A percentile compares a stretch with the other conserved stretches of the same genome.
These are phyloP conservation scores for Holothuria leucospilota DNA, from an alignment of 53 echinoderm and acorn worm genomes.

Conservation along the genomic window DNA sequence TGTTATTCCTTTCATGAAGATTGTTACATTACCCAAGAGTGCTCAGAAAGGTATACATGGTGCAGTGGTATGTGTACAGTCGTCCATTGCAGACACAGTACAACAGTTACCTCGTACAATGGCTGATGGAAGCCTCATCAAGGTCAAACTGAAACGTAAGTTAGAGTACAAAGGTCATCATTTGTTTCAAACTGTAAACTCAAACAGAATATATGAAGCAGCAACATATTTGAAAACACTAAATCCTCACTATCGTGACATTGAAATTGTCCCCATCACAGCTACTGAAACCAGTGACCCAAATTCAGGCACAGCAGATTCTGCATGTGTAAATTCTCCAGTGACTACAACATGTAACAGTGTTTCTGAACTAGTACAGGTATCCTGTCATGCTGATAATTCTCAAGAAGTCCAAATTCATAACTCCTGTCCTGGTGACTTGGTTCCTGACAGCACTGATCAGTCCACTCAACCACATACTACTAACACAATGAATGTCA, in stretches of 20 bases:
- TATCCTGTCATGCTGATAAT: neutral
- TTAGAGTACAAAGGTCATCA: slow-evolving; percentile 19
- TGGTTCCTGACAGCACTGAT: neutral
- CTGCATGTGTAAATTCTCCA: neutral
- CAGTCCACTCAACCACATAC: neutral
- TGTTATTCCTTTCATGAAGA: slow-evolving; percentile 70
- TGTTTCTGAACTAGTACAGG: neutral
- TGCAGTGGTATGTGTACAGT: slow-evolving; percentile 58
- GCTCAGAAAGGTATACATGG: slow-evolving; percentile 61
- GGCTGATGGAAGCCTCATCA: slow-evolving; percentile 51
- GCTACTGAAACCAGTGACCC: too few relatives aligned
- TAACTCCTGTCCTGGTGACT: neutral
- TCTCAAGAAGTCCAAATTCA: neutral
- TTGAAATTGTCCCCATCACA: neutral
- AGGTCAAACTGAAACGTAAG: too few relatives aligned
- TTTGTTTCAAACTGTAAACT: neutral
- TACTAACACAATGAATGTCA: neutral
- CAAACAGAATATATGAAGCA: neutral
- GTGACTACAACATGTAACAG: neutral
- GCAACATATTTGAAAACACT: neutral
- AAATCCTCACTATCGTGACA: slow-evolving; percentile 16
- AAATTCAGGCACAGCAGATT: neutral
- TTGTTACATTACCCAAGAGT: slow-evolving; percentile 57
- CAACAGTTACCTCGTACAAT: slow-evolving; percentile 37
- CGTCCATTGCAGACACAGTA: slow-evolving; percentile 35